Percentiles rank a stretch among this genome's conserved stretches.
Evolutionary conservation across 2,113 vertebrate species (phyloP).

Genomic region (Spermophilus dauricus): DNA sequence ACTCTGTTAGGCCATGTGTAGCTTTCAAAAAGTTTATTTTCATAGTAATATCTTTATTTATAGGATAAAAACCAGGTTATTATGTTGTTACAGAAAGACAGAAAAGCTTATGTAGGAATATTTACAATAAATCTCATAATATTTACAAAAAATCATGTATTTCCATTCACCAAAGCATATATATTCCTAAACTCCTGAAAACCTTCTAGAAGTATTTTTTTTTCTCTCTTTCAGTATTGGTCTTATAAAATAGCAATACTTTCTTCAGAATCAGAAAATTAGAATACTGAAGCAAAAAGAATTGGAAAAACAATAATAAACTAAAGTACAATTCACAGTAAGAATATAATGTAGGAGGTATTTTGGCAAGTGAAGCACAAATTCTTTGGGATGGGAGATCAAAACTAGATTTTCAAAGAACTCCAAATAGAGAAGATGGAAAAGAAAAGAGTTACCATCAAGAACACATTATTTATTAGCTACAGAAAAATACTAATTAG

Average conservation of each 20-base stretch:
- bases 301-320: neutral
- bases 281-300: neutral
- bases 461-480: neutral
- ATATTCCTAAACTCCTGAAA: neutral
- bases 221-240: neutral
- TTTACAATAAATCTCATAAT: no score
- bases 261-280: constrained; percentile 22
- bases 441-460: neutral
- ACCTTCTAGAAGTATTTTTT: neutral
- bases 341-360: neutral
- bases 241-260: neutral
- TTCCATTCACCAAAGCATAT: neutral
- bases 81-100: neutral
- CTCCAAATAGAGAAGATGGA: neutral
- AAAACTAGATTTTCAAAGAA: neutral
- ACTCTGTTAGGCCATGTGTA: neutral
- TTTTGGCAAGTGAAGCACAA: neutral
- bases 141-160: neutral
- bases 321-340: neutral
- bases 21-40: neutral
- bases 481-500: neutral
- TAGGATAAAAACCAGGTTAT: neutral
- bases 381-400: neutral
- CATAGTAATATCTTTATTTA: neutral
- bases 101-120: neutral